A percentile compares a stretch with the other conserved stretches of the same genome.
Conservation (phyloP, 1,140 invertebrate genomes). For the Drosophila bifasciata region DNA sequence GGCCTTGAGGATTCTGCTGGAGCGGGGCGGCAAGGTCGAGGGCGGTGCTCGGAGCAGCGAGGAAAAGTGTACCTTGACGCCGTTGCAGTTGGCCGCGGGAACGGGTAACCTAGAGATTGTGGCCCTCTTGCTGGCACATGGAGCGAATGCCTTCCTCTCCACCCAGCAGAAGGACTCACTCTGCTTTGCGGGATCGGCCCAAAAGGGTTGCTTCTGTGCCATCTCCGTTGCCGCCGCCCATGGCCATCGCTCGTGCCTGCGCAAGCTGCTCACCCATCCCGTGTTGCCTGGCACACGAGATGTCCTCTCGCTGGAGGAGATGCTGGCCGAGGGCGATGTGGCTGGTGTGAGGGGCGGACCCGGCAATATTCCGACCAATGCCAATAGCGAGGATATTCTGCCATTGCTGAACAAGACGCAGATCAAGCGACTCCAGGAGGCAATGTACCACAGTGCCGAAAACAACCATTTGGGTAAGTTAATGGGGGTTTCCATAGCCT, state of each 20-base stretch:
- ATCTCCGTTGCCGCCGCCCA: conserved; percentile 94
- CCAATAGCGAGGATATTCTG: conserved; percentile 74
- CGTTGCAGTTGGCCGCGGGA: conserved; percentile 93
- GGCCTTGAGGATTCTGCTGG: conserved; percentile 87
- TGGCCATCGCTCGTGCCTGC: conserved; percentile 90
- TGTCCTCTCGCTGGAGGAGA: conserved; percentile 94
- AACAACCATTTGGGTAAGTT: conserved; percentile 92
- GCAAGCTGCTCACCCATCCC: conserved; percentile 91
- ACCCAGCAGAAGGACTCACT: conserved; percentile 92
- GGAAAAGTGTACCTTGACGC: conserved; percentile 93
- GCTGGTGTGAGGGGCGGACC: conserved; percentile 29
- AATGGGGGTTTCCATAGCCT: neutral
- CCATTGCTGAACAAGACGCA: conserved; percentile 91
- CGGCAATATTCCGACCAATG: conserved; percentile 14
- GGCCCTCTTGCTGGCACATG: conserved; percentile 90
- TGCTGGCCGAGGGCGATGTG: conserved; percentile 91
- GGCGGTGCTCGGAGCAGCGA: conserved; percentile 92
- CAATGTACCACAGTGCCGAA: conserved; percentile 96
- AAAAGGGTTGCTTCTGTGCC: conserved; percentile 92
- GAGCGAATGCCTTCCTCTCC: conserved; percentile 93
- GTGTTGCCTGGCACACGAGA: conserved; percentile 87
- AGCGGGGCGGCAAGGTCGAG: conserved; percentile 93
- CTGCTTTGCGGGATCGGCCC: conserved; percentile 93
- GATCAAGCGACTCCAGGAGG: conserved; percentile 93
- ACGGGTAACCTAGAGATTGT: conserved; percentile 93